These are phyloP conservation scores for Choloepus didactylus DNA, from an alignment of 2,797 vertebrate species.

Conservation along the genomic window DNA sequence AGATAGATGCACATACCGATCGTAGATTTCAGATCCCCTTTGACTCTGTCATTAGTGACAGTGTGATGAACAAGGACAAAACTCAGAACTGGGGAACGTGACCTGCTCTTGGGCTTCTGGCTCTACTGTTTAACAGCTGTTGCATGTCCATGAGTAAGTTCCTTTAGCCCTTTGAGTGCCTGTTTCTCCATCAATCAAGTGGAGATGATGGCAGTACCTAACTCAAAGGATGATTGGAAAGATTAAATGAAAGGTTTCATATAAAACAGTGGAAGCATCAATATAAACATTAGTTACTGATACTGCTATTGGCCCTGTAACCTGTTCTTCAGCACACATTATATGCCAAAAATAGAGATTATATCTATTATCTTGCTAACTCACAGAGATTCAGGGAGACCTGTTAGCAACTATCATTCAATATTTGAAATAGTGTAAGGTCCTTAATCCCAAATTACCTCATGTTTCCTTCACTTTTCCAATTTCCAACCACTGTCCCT, in stretches of 20 bases:
- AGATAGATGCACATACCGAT: neutral
- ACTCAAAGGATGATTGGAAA: neutral
- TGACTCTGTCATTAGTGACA: neutral
- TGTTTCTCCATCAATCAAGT: slow-evolving; percentile 10
- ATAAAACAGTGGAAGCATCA: neutral
- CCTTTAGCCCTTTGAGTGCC: neutral
- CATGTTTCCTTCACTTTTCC: neutral
- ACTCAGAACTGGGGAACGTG: neutral
- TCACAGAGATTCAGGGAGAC: neutral
- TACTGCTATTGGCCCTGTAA: neutral
- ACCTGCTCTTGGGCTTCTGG: neutral
- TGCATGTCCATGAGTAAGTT: neutral
- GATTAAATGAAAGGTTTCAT: neutral
- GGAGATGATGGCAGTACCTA: neutral
- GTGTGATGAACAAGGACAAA: neutral
- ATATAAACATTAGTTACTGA: neutral
- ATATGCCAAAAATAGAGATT: neutral
- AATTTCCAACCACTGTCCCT: neutral
- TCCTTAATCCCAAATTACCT: neutral
- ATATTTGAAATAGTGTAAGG: neutral
- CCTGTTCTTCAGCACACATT: neutral
- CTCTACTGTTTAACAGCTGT: neutral
- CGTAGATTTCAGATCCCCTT: neutral
- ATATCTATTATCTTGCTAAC: neutral
- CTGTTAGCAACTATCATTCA: neutral